These are phyloP conservation scores for Xanthorhoe designata DNA, from an alignment of 2,888 invertebrate genomes.

Conservation along the genomic window DNA sequence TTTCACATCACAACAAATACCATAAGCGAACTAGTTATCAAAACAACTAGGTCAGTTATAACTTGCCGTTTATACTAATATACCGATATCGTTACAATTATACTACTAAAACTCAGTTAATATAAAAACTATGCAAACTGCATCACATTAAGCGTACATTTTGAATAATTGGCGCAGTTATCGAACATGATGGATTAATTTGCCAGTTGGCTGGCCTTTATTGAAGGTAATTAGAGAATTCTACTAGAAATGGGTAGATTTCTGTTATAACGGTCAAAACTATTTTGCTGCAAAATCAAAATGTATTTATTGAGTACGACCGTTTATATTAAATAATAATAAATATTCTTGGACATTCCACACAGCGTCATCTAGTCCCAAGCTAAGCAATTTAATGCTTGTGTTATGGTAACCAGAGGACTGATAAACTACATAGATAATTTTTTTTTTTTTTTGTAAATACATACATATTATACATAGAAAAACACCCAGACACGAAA, in stretches of 20 bases:
- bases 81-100: neutral
- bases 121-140: neutral
- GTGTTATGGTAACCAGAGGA: too few relatives aligned
- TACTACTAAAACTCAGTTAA: neutral
- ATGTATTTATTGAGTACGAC: too few relatives aligned
- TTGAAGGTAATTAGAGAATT: slow-evolving; percentile 15
- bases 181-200: slow-evolving; percentile 19
- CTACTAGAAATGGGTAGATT: neutral
- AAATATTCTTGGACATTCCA: too few relatives aligned
- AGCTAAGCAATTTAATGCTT: too few relatives aligned
- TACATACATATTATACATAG: too few relatives aligned
- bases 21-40: neutral
- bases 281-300: too few relatives aligned
- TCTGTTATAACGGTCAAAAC: neutral
- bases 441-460: too few relatives aligned
- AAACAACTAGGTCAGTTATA: neutral
- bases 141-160: slow-evolving; percentile 1
- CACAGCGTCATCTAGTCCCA: too few relatives aligned
- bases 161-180: slow-evolving; percentile 17
- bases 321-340: too few relatives aligned
- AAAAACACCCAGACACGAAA: too few relatives aligned
- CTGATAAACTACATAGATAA: too few relatives aligned
- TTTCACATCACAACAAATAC: neutral
- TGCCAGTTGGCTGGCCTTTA: slow-evolving; percentile 16
- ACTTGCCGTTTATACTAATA: neutral